These are phyloP conservation scores for Cryptomyrus ogoouensis DNA, from an alignment of 2,113 vertebrate species.

Conservation along the genomic window DNA sequence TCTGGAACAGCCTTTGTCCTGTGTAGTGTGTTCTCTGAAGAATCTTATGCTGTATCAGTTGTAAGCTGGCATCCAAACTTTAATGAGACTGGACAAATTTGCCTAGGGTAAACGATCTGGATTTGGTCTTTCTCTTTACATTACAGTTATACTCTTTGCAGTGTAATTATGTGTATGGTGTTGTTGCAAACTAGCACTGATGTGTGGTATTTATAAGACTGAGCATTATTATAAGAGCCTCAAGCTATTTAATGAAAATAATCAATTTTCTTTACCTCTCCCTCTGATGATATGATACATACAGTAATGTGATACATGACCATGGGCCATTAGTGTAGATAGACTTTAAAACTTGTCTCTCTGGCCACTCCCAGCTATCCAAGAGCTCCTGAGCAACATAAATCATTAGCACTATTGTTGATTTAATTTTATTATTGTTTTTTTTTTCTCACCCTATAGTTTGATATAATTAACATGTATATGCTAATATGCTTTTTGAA, in stretches of 20 bases:
- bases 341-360: neutral
- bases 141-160: neutral
- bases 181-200: neutral
- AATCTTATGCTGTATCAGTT: neutral
- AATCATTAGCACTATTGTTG: neutral
- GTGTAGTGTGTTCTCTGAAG: neutral
- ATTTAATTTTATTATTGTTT: neutral
- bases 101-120: neutral
- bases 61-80: neutral
- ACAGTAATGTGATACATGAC: neutral
- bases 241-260: neutral
- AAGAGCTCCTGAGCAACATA: neutral
- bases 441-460: neutral
- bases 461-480: neutral
- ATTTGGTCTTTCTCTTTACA: neutral
- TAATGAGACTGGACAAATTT: too few species aligned
- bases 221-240: neutral
- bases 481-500: neutral
- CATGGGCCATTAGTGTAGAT: neutral
- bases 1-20: neutral
- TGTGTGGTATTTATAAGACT: neutral
- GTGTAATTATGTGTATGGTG: neutral
- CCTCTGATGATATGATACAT: neutral
- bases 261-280: neutral
- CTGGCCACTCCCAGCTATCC: neutral